phyloP scores from a whole-genome alignment of 2,797 vertebrate species.

The Hoplostethus mediterraneus region DNA sequence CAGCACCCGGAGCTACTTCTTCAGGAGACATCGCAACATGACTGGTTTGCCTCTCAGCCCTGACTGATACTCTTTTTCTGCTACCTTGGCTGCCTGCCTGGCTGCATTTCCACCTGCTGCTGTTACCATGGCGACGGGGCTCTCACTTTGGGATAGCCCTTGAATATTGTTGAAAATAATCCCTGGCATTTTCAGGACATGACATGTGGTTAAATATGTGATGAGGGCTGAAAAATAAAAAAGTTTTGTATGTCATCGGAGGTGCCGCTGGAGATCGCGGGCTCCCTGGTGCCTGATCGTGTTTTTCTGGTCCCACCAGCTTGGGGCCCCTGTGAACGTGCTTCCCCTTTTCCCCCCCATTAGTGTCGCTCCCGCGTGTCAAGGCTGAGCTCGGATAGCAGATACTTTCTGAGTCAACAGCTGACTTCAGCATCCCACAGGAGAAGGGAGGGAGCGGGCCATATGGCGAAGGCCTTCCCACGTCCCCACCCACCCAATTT shows the following conservation, averaged over 20 bases:
- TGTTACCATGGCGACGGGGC: slow-evolving; percentile 71
- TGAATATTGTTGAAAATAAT: slow-evolving; percentile 40
- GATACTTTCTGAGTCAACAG: slow-evolving; percentile 40
- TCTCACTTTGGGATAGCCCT: slow-evolving; percentile 67
- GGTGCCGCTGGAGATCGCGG: slow-evolving; percentile 1
- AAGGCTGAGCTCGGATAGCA: slow-evolving; percentile 38
- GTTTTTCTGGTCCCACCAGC: slow-evolving; percentile 5
- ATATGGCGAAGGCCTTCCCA: slow-evolving; percentile 42
- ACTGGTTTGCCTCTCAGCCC: slow-evolving; percentile 53
- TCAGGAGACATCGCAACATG: slow-evolving; percentile 42
- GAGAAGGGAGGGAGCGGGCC: slow-evolving; percentile 46
- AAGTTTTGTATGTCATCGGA: background rate
- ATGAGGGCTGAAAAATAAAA: slow-evolving; percentile 19
- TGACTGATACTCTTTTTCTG: slow-evolving; percentile 55
- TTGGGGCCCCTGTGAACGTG: slow-evolving; percentile 4
- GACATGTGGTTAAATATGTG: slow-evolving; percentile 30
- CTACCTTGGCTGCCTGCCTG: slow-evolving; percentile 38
- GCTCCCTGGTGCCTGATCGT: slow-evolving; percentile 8
- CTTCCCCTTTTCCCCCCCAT: slow-evolving; percentile 39
- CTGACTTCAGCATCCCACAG: slow-evolving; percentile 46
- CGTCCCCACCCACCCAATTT: slow-evolving; percentile 44
- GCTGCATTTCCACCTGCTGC: slow-evolving; percentile 67
- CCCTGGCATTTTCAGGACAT: slow-evolving; percentile 25
- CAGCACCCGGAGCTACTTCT: slow-evolving; percentile 48
- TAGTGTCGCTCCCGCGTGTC: background rate